A percentile compares a stretch with the other conserved stretches of the same genome.
Conservation (phyloP, 2,888 invertebrate species). For the Flexamia atlantica region DNA sequence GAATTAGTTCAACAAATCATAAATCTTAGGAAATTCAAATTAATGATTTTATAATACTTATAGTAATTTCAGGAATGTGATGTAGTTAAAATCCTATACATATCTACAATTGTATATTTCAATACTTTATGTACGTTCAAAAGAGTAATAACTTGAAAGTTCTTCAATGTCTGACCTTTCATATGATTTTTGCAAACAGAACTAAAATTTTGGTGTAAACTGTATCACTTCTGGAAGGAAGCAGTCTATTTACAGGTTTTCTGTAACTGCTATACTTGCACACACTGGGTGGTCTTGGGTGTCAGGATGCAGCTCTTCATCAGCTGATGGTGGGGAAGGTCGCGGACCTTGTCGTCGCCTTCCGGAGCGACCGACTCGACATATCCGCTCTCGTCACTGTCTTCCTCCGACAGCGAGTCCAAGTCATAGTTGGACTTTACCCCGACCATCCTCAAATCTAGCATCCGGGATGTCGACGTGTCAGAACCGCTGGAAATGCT, state of each 20-base stretch:
- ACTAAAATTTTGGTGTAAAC: slow-evolving; percentile 12
- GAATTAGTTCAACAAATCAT: neutral
- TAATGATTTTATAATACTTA: slow-evolving; percentile 7
- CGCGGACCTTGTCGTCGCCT: slow-evolving; percentile 69
- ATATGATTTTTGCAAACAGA: neutral
- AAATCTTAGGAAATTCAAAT: neutral
- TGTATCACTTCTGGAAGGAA: neutral
- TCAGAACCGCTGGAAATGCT: slow-evolving; percentile 71
- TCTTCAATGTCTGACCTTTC: no score
- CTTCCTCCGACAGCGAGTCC: slow-evolving; percentile 76
- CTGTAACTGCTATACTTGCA: slow-evolving; percentile 66
- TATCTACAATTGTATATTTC: neutral
- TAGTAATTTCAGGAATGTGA: slow-evolving; percentile 25
- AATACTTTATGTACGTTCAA: no score
- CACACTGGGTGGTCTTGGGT: slow-evolving; percentile 67
- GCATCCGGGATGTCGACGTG: slow-evolving; percentile 74
- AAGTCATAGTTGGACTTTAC: slow-evolving; percentile 69
- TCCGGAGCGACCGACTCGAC: slow-evolving; percentile 78
- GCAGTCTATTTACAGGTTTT: slow-evolving; percentile 15
- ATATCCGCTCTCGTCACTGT: slow-evolving; percentile 94
- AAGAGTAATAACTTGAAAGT: no score
- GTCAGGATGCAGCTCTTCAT: slow-evolving; percentile 70
- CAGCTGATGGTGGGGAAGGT: slow-evolving; percentile 70
- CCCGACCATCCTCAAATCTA: slow-evolving; percentile 70
- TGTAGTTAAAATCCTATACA: slow-evolving; percentile 23